A percentile compares a stretch with the other conserved stretches of the same genome.
Conservation (phyloP, 2,113 vertebrate species). For the Himantopus leucocephalus region DNA sequence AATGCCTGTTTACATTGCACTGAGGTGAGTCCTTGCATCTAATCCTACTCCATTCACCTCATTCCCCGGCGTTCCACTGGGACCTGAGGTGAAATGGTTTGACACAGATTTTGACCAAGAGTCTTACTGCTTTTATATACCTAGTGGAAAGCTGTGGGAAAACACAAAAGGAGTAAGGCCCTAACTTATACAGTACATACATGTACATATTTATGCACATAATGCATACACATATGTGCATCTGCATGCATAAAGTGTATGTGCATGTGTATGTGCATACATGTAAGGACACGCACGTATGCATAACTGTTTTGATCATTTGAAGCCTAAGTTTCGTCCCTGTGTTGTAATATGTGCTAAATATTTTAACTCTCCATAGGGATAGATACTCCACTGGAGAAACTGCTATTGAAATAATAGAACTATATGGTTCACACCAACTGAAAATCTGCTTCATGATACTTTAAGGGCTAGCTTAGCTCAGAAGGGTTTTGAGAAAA, state of each 20-base stretch:
- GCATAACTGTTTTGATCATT: neutral
- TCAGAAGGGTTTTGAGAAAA: neutral
- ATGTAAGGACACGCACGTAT: rapidly evolving
- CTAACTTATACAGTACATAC: neutral
- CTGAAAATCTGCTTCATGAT: neutral
- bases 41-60: neutral
- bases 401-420: neutral
- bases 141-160: neutral
- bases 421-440: neutral
- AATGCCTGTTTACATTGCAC: neutral
- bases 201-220: neutral
- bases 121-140: neutral
- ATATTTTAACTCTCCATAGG: neutral
- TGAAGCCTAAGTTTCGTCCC: neutral
- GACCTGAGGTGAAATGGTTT: neutral
- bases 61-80: neutral
- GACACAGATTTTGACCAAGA: neutral
- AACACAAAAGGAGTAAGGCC: neutral
- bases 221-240: neutral
- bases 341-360: neutral
- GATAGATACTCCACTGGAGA: neutral
- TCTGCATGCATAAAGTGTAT: neutral
- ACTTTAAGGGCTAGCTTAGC: neutral
- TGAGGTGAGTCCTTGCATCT: neutral
- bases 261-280: neutral